Percentiles rank a stretch among this genome's conserved stretches.
phyloP scores from a whole-genome alignment of 2,888 invertebrate genomes.

The Lysandra coridon region DNA sequence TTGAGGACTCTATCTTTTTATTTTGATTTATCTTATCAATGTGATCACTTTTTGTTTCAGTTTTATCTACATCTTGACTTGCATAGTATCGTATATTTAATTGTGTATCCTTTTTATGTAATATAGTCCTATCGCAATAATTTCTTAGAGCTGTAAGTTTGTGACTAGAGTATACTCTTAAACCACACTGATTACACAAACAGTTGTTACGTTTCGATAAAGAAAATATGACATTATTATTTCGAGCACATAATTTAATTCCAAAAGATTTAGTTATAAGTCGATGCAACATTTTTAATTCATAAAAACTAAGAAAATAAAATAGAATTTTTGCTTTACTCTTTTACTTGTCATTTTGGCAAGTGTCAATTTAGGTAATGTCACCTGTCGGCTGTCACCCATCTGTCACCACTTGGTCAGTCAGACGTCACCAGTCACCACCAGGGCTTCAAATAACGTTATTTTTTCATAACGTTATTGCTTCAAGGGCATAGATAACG shows the following conservation, averaged over 20 bases:
- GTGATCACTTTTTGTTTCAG: conserved; percentile 60
- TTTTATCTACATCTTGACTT: conserved; percentile 65
- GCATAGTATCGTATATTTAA: conserved; percentile 60
- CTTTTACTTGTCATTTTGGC: conserved; percentile 24
- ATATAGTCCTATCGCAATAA: conserved; percentile 61
- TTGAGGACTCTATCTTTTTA: conserved; percentile 51
- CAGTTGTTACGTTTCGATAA: conserved; percentile 47
- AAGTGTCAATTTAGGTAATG: neutral
- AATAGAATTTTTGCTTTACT: conserved; percentile 44
- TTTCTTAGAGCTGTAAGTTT: conserved; percentile 57
- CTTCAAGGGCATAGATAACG: too few species aligned
- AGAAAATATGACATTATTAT: conserved; percentile 55
- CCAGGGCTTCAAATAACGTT: too few species aligned
- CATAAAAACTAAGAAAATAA: conserved; percentile 45
- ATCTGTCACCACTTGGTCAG: too few species aligned
- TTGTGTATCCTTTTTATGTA: conserved; percentile 53
- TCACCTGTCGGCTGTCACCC: neutral
- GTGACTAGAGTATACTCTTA: conserved; percentile 65
- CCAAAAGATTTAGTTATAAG: conserved; percentile 60
- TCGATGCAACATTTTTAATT: conserved; percentile 49
- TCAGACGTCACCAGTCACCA: too few species aligned
- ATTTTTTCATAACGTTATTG: too few species aligned
- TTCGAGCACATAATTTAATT: conserved; percentile 59
- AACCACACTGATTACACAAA: conserved; percentile 65
- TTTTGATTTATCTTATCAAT: conserved; percentile 55